A percentile compares a stretch with the other conserved stretches of the same genome.
phyloP scores from a whole-genome alignment of 2,888 invertebrate genomes.

The Ormia ochracea region DNA sequence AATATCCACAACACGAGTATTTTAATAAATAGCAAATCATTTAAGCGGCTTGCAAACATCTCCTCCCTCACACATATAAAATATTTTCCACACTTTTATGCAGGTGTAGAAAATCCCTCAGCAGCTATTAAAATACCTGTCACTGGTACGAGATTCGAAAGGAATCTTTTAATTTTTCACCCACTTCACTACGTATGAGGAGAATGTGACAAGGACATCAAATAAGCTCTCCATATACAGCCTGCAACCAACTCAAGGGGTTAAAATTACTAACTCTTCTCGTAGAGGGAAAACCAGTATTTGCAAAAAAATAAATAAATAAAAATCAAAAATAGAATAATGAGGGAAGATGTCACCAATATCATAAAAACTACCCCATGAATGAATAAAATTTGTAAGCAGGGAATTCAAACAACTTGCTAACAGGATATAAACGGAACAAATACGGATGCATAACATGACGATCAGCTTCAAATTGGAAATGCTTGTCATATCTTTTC shows the following conservation, averaged over 20 bases:
- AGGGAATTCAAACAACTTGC: constrained; percentile 23
- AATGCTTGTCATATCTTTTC: constrained; percentile 77
- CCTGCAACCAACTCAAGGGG: constrained; percentile 45
- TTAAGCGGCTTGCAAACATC: too few species aligned
- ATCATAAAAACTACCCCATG: constrained; percentile 52
- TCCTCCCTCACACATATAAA: too few species aligned
- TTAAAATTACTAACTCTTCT: constrained; percentile 23
- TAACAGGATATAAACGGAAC: constrained; percentile 27
- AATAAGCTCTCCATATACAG: constrained; percentile 46
- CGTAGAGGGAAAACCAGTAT: neutral
- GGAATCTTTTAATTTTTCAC: constrained; percentile 55
- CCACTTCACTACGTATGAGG: constrained; percentile 26
- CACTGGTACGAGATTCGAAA: constrained; percentile 47
- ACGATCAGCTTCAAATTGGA: constrained; percentile 71
- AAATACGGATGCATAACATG: too few species aligned
- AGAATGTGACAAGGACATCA: constrained; percentile 38
- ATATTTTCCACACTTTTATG: neutral
- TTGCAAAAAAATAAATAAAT: constrained; percentile 10
- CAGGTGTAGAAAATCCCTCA: constrained; percentile 43
- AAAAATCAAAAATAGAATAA: constrained; percentile 1
- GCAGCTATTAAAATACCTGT: constrained; percentile 44
- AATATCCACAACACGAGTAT: too few species aligned
- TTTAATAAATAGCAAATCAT: too few species aligned
- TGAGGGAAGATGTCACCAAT: constrained; percentile 27
- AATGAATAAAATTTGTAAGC: constrained; percentile 59